A percentile compares a stretch with the other conserved stretches of the same genome.
These are phyloP conservation scores for Ylistrum balloti DNA, from an alignment of 1,140 invertebrate genomes.

Conservation along the genomic window DNA sequence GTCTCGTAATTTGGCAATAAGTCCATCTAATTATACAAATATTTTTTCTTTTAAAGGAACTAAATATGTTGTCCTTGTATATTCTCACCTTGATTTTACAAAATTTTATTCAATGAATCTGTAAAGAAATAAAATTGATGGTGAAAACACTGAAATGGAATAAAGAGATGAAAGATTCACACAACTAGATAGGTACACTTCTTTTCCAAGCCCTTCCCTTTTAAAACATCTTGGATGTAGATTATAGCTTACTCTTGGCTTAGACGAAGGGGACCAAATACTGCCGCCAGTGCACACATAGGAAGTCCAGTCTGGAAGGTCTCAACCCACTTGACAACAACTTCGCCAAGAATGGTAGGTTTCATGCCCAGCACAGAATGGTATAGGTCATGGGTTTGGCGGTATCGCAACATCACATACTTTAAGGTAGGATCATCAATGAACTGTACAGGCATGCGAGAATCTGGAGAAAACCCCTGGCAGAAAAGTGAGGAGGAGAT, in stretches of 20 bases:
- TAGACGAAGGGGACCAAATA: conserved; percentile 82
- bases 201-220: too few species aligned
- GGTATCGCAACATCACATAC: conserved; percentile 98
- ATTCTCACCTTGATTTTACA: too few species aligned
- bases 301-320: conserved; percentile 87
- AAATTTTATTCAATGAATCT: too few species aligned
- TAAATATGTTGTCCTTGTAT: too few species aligned
- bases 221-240: too few species aligned
- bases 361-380: conserved; percentile 96
- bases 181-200: too few species aligned
- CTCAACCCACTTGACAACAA: conserved; percentile 98
- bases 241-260: conserved; percentile 87
- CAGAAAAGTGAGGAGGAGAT: neutral
- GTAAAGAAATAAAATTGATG: too few species aligned
- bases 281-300: conserved; percentile 82
- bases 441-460: conserved; percentile 93
- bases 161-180: too few species aligned
- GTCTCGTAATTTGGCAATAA: too few species aligned
- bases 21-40: too few species aligned
- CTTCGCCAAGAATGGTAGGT: conserved; percentile 95
- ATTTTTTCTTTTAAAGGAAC: too few species aligned
- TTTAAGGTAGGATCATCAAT: conserved; percentile 94
- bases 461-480: conserved; percentile 96
- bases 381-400: conserved; percentile 97
- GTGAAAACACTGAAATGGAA: too few species aligned